These are phyloP conservation scores for Alethe diademata DNA, from an alignment of 2,113 vertebrate species.

Conservation along the genomic window DNA sequence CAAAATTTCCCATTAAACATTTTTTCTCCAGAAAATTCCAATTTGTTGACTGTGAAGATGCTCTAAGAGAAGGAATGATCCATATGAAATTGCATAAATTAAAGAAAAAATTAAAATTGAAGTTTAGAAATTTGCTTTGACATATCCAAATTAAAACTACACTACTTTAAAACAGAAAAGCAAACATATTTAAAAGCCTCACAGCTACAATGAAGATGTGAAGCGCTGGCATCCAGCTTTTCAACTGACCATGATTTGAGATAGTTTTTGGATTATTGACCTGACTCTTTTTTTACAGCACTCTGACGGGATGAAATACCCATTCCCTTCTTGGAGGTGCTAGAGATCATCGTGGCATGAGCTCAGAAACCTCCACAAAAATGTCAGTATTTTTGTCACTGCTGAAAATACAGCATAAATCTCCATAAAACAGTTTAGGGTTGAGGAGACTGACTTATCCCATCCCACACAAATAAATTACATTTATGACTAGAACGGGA, in stretches of 20 bases:
- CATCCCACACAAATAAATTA: not conserved
- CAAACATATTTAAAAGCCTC: not conserved
- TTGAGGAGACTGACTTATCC: not conserved
- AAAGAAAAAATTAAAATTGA: not conserved
- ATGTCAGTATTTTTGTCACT: not conserved
- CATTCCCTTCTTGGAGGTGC: not conserved
- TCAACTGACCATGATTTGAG: not conserved
- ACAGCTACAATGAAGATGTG: not conserved
- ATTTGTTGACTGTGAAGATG: not conserved
- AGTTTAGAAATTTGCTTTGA: not conserved
- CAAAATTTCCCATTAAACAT: not conserved
- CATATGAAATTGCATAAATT: not conserved
- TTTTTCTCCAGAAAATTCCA: not conserved
- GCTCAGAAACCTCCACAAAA: not conserved
- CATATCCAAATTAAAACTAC: not conserved
- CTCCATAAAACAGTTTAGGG: not conserved
- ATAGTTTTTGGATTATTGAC: not conserved
- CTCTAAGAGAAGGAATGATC: not conserved
- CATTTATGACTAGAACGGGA: not conserved
- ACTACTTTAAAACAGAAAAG: not conserved
- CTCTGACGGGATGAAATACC: not conserved
- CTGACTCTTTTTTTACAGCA: not conserved
- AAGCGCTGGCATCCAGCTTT: not conserved
- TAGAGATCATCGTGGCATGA: not conserved
- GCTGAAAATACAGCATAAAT: not conserved